Conservation (phyloP, 2,888 invertebrate species). For the Himalopsyche japonica region DNA sequence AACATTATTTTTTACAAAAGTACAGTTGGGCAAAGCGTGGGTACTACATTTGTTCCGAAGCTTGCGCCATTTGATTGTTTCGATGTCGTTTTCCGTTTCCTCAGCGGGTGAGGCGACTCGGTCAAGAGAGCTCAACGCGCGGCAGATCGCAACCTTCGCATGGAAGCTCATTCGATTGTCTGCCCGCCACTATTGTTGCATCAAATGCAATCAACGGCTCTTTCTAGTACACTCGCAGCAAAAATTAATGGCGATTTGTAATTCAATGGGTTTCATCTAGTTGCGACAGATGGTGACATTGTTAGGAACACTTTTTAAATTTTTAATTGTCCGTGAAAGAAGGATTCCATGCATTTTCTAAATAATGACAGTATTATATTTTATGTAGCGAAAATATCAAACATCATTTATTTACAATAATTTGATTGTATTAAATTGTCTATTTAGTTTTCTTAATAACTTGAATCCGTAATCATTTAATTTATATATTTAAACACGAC, state of each 20-base stretch:
- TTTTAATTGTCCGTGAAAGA: neutral
- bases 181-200: slow-evolving; percentile 21
- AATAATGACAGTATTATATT: no score
- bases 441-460: no score
- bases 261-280: neutral
- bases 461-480: no score
- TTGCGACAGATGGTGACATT: neutral
- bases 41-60: slow-evolving; percentile 20
- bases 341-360: neutral
- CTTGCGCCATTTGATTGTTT: slow-evolving; percentile 23
- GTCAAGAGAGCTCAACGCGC: slow-evolving; percentile 22
- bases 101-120: neutral
- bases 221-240: neutral
- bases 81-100: slow-evolving; percentile 16
- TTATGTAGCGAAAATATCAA: no score
- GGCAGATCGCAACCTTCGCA: slow-evolving; percentile 23
- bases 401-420: no score
- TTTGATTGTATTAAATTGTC: no score
- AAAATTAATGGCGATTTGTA: neutral
- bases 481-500: no score
- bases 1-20: slow-evolving; percentile 5
- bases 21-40: slow-evolving; percentile 29
- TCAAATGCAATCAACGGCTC: slow-evolving; percentile 18
- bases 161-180: slow-evolving; percentile 16
- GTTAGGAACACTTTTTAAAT: neutral